Evolutionary conservation across 2,888 invertebrate genomes (phyloP).

Genomic region (Griposia aprilina): DNA sequence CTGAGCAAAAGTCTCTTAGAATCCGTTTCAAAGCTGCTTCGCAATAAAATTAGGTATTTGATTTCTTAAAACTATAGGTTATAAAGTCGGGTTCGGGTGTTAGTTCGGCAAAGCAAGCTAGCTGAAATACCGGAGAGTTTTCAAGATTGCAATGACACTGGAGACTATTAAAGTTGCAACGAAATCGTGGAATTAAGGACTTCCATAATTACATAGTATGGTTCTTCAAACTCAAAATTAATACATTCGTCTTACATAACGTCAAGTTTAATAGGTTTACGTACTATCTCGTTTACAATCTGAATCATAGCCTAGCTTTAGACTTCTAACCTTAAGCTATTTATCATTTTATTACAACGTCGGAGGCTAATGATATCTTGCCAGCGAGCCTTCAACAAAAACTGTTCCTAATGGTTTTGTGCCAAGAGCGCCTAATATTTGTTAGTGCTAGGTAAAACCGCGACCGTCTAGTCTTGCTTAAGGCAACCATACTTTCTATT

Average conservation of each 20-base stretch:
- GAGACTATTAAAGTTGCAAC: neutral
- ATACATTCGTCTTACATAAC: neutral
- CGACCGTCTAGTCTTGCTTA: neutral
- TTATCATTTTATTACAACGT: slow-evolving; percentile 35
- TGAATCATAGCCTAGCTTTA: neutral
- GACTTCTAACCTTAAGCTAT: slow-evolving; percentile 24
- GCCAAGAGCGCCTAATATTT: slow-evolving; percentile 3
- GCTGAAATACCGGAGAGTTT: neutral
- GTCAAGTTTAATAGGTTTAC: neutral
- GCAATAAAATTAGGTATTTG: neutral
- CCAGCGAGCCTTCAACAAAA: slow-evolving; percentile 39
- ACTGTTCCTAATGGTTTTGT: slow-evolving; percentile 41
- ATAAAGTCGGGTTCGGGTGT: neutral
- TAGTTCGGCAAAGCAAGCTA: neutral
- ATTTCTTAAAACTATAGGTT: neutral
- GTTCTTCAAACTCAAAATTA: neutral
- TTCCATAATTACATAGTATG: neutral
- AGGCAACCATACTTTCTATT: neutral
- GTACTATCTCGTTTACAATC: neutral
- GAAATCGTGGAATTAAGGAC: neutral
- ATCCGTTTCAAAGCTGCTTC: no score
- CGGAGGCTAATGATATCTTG: slow-evolving; percentile 21
- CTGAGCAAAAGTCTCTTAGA: neutral
- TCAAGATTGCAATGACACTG: neutral
- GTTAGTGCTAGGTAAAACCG: slow-evolving; percentile 1